phyloP scores from a whole-genome alignment of 2,888 invertebrate genomes.

The Cantharis nigra region DNA sequence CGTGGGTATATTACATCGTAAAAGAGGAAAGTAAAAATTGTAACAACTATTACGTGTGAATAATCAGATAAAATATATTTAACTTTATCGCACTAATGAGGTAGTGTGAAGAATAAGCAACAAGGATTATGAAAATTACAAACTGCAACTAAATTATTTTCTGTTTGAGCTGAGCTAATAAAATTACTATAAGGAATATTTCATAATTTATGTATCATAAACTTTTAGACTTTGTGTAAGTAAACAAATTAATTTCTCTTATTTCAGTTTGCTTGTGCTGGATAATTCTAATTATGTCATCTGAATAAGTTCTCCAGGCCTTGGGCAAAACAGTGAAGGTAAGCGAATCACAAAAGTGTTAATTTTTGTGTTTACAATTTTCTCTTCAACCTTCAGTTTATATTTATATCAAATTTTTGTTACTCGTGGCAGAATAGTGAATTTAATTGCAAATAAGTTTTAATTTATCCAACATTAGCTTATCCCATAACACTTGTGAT shows the following conservation, averaged over 20 bases:
- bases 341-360: background rate
- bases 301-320: background rate
- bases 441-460: background rate
- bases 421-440: background rate
- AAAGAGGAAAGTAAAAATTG: no score
- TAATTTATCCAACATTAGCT: background rate
- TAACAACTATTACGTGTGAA: no score
- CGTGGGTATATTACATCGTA: no score
- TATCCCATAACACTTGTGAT: background rate
- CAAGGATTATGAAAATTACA: background rate
- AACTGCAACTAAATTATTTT: background rate
- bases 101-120: background rate
- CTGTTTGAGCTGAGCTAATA: background rate
- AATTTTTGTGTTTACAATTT: no score
- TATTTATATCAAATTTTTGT: background rate
- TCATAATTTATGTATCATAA: background rate
- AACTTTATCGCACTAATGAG: no score
- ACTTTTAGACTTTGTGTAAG: background rate
- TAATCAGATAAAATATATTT: no score
- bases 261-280: background rate
- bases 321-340: background rate
- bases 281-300: background rate
- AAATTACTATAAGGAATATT: background rate
- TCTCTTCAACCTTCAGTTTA: background rate
- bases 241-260: background rate